A percentile compares a stretch with the other conserved stretches of the same genome.
These are phyloP conservation scores for Tetranychus truncatus DNA, from an alignment of 2,888 invertebrate species.

Conservation along the genomic window DNA sequence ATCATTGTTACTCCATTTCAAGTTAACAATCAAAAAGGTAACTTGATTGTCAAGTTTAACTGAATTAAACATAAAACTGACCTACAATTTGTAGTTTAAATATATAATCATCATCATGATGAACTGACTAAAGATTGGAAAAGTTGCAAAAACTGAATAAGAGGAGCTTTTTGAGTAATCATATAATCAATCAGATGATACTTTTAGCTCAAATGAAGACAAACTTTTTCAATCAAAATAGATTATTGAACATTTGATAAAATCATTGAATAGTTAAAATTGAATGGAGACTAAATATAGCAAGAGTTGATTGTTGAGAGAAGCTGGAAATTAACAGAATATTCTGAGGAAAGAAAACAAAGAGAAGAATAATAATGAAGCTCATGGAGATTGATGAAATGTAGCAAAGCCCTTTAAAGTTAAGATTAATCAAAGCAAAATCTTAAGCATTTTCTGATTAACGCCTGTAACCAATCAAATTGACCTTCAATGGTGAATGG, in stretches of 20 bases:
- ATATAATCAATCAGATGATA: too few species aligned
- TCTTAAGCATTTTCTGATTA: background rate
- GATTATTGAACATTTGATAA: too few species aligned
- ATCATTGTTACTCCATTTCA: background rate
- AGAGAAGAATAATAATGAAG: background rate
- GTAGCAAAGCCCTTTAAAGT: background rate
- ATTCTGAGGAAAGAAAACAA: too few species aligned
- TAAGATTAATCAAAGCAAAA: background rate
- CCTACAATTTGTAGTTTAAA: background rate
- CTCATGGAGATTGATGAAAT: background rate
- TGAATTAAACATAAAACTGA: background rate
- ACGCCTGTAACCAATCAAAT: background rate
- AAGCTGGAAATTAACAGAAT: too few species aligned
- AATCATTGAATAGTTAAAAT: too few species aligned
- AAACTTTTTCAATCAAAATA: too few species aligned
- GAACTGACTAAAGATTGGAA: background rate
- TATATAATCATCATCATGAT: slow-evolving; percentile 1
- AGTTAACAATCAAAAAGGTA: background rate
- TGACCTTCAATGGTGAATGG: background rate
- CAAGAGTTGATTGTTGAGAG: too few species aligned
- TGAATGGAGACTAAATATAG: too few species aligned
- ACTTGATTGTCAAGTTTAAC: slow-evolving; percentile 7
- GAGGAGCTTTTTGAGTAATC: too few species aligned
- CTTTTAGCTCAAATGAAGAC: too few species aligned
- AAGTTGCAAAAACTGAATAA: too few species aligned